Percentiles rank a stretch among this genome's conserved stretches.
Evolutionary conservation across 1,140 invertebrate species (phyloP).

Genomic region (Eurosta solidaginis): DNA sequence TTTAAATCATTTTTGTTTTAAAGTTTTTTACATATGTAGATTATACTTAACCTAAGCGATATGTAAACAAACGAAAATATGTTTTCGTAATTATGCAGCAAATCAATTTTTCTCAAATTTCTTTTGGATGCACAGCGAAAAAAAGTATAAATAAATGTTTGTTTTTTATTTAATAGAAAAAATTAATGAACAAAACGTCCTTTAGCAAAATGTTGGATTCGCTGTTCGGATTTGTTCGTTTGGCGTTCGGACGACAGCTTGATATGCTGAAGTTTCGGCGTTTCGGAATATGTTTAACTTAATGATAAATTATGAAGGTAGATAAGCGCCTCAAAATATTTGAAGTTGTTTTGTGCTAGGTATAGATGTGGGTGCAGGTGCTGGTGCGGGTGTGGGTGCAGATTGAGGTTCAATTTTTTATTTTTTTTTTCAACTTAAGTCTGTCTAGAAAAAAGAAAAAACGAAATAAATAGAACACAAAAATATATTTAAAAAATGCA

Average conservation of each 20-base stretch:
- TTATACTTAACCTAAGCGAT: neutral
- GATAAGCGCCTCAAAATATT: too few relatives aligned
- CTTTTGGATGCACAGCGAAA: neutral
- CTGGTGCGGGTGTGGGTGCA: slow-evolving; percentile 30
- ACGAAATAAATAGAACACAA: slow-evolving; percentile 30
- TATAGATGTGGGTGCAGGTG: slow-evolving; percentile 19
- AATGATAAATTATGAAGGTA: neutral
- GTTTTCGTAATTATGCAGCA: neutral
- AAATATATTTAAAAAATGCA: slow-evolving; percentile 19
- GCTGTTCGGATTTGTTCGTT: neutral
- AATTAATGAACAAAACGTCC: neutral
- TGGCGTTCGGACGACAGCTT: neutral
- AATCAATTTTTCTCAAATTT: neutral
- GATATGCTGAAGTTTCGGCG: neutral
- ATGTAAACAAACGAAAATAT: neutral
- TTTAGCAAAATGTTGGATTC: neutral
- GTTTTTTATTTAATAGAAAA: neutral
- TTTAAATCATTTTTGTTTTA: neutral
- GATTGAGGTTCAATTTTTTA: neutral
- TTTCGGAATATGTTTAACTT: neutral
- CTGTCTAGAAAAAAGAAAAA: slow-evolving; percentile 36
- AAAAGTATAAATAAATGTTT: neutral
- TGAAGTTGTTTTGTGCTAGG: slow-evolving; percentile 4
- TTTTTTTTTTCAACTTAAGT: slow-evolving; percentile 28
- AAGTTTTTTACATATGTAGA: neutral